Evolutionary conservation across 2,797 vertebrate species (phyloP).

Genomic region (Trachops cirrhosus): DNA sequence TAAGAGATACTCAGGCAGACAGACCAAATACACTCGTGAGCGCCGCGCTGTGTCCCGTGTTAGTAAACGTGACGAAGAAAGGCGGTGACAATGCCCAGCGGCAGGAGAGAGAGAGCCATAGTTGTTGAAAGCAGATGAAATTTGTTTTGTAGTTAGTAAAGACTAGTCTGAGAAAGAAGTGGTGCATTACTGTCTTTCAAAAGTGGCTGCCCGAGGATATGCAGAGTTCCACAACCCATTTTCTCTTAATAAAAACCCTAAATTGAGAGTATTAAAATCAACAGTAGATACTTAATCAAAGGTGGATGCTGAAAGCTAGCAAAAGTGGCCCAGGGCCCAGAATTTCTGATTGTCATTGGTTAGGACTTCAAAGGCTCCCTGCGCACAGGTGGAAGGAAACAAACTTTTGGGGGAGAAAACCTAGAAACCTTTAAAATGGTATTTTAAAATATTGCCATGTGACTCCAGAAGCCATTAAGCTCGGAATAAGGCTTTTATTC

Average conservation of each 20-base stretch:
- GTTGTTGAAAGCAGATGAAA: not conserved
- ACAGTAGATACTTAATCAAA: constrained; percentile 53
- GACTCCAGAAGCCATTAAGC: constrained; percentile 57
- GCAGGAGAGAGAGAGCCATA: not conserved
- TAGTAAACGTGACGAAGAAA: not conserved
- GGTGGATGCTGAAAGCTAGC: constrained; percentile 44
- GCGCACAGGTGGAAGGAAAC: constrained; percentile 60
- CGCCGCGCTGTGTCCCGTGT: not conserved
- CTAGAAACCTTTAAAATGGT: constrained; percentile 74
- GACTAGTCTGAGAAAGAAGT: not conserved
- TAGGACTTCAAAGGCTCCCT: constrained; percentile 66
- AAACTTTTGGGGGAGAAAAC: constrained; percentile 59
- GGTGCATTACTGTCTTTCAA: constrained; percentile 24
- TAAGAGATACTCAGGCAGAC: not conserved
- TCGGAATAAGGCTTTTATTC: constrained; percentile 73
- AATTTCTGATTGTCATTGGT: constrained; percentile 38
- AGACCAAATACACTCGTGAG: not conserved
- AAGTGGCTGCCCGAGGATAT: constrained; percentile 1
- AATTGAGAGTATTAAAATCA: constrained; percentile 31
- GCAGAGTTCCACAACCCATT: not conserved
- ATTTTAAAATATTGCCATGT: constrained; percentile 70
- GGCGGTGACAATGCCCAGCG: not conserved
- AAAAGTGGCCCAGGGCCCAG: constrained; percentile 38
- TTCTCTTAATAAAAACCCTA: constrained; percentile 45
- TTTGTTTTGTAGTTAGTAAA: not conserved